These are phyloP conservation scores for Microcebus ravelobensis DNA, from an alignment of 2,113 vertebrate genomes.

Conservation along the genomic window DNA sequence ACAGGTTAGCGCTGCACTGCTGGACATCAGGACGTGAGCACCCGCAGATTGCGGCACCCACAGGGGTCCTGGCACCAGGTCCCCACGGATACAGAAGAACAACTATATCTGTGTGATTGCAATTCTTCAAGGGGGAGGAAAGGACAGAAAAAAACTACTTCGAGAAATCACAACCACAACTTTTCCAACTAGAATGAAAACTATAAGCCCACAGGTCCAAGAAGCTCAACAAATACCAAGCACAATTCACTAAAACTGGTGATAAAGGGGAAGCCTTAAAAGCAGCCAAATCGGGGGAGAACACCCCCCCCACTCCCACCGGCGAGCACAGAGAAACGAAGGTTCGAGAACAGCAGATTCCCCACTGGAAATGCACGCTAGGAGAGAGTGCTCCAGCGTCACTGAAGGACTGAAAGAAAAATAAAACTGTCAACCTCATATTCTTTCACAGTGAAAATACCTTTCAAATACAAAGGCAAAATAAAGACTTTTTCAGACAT, in stretches of 20 bases:
- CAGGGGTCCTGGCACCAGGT: neutral
- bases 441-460: neutral
- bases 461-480: neutral
- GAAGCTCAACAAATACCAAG: neutral
- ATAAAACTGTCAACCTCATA: neutral
- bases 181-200: neutral
- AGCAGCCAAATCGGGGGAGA: neutral
- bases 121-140: fast-evolving
- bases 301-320: too few relatives aligned
- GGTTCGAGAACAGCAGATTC: neutral
- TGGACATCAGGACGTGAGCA: neutral
- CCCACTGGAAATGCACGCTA: neutral
- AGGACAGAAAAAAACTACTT: neutral
- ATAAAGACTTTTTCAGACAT: neutral
- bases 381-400: neutral
- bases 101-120: fast-evolving
- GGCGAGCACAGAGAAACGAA: neutral
- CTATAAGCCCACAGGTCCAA: neutral
- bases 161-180: neutral
- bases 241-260: too few relatives aligned
- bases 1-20: neutral
- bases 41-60: neutral
- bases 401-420: neutral
- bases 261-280: neutral
- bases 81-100: fast-evolving